Percentiles rank a stretch among this genome's conserved stretches.
Conservation (phyloP, 2,113 vertebrate genomes). For the Cichladusa arquata region DNA sequence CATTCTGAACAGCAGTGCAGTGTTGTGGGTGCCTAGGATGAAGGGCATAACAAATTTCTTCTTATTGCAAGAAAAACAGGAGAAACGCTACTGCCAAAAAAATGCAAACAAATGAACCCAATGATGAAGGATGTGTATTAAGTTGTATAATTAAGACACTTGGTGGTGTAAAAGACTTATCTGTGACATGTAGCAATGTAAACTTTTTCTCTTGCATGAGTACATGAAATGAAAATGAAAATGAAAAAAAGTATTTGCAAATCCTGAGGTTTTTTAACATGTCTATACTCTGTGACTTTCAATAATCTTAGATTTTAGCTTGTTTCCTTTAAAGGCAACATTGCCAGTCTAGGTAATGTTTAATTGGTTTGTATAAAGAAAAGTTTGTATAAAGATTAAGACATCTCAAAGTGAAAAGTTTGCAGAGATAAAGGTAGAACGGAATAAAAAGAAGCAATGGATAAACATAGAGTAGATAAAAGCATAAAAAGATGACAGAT, state of each 20-base stretch:
- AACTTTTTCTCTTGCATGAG: background rate
- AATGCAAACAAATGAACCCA: background rate
- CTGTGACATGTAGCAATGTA: background rate
- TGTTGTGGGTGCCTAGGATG: background rate
- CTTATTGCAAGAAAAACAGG: background rate
- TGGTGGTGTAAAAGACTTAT: background rate
- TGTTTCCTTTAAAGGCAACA: background rate
- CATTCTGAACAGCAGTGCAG: background rate
- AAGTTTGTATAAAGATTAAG: conserved; percentile 9
- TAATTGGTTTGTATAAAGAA: conserved; percentile 22
- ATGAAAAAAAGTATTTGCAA: background rate
- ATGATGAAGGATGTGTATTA: background rate
- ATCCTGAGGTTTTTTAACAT: background rate
- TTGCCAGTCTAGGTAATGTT: conserved; percentile 40
- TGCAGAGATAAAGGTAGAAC: background rate
- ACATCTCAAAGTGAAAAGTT: background rate
- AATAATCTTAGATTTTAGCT: background rate
- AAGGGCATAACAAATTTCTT: background rate
- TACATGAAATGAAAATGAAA: too few relatives aligned
- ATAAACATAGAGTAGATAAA: background rate
- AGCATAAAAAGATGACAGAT: background rate
- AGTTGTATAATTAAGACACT: background rate
- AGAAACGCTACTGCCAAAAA: background rate
- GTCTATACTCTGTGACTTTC: background rate
- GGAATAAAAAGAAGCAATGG: background rate